Evolutionary conservation across 2,113 vertebrate genomes (phyloP).

Genomic region (Ranitomeya variabilis): DNA sequence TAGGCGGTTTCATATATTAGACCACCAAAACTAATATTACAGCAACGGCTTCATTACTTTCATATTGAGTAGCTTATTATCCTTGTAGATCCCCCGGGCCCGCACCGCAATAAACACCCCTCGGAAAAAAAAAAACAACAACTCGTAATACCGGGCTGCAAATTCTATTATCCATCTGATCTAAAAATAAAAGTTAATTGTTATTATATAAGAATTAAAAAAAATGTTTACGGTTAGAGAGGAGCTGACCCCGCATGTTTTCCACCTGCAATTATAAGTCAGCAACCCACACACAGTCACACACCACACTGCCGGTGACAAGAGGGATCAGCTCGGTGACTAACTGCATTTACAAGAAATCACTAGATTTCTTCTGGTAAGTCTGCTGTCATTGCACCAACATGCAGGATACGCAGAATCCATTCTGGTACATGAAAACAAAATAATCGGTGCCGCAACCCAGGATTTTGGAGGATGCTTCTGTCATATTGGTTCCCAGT

Average conservation of each 20-base stretch:
- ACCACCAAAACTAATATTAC: slow-evolving; percentile 48
- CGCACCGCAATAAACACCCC: slow-evolving; percentile 29
- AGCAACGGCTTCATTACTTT: slow-evolving; percentile 48
- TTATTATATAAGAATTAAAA: slow-evolving; percentile 64
- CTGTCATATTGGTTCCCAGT: background rate
- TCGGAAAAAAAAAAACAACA: slow-evolving; percentile 14
- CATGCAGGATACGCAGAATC: background rate
- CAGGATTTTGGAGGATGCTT: background rate
- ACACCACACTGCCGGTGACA: slow-evolving; percentile 66
- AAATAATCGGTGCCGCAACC: background rate
- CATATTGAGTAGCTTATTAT: slow-evolving; percentile 54
- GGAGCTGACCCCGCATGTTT: slow-evolving; percentile 66
- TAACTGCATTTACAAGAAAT: slow-evolving; percentile 56
- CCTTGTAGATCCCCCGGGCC: slow-evolving; percentile 27
- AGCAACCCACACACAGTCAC: slow-evolving; percentile 58
- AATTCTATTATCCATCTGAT: slow-evolving; percentile 7
- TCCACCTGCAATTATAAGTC: slow-evolving; percentile 69
- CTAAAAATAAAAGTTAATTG: slow-evolving; percentile 60
- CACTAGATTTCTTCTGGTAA: slow-evolving; percentile 42
- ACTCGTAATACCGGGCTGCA: background rate
- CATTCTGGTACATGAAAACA: slow-evolving; percentile 21
- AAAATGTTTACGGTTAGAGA: slow-evolving; percentile 53
- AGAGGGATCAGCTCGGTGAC: slow-evolving; percentile 34
- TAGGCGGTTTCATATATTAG: slow-evolving; percentile 48
- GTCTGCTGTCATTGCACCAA: slow-evolving; percentile 16